A percentile compares a stretch with the other conserved stretches of the same genome.
Conservation (phyloP, 2,888 invertebrate genomes). For the Drosophila infuscata region DNA sequence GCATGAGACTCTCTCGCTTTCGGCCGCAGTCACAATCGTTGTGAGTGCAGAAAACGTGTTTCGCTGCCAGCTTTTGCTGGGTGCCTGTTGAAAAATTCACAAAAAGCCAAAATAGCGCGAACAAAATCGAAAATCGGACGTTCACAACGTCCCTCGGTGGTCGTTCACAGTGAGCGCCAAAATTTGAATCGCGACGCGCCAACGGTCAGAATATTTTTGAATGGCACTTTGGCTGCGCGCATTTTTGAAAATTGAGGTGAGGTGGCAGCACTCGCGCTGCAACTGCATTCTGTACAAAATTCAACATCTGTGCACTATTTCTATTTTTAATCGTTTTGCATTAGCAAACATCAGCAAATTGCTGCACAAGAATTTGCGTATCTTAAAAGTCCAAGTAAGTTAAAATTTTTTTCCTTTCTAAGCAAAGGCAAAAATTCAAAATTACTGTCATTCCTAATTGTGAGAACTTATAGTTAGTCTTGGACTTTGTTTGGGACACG, state of each 20-base stretch:
- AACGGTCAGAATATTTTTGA: slow-evolving; percentile 13
- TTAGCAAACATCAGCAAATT: slow-evolving; percentile 40
- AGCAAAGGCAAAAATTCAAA: background rate
- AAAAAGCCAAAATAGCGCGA: slow-evolving; percentile 82
- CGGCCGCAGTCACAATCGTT: background rate
- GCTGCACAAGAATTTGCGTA: slow-evolving; percentile 40
- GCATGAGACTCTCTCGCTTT: slow-evolving; percentile 37
- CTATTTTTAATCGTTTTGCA: slow-evolving; percentile 65
- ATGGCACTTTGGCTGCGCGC: background rate
- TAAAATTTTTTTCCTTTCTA: background rate
- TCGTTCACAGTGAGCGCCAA: slow-evolving; percentile 52
- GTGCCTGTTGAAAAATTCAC: slow-evolving; percentile 75
- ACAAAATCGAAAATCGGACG: slow-evolving; percentile 65
- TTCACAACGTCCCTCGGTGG: slow-evolving; percentile 58
- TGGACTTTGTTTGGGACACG: too few species aligned
- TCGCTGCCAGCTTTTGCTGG: slow-evolving; percentile 49
- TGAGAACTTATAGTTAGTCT: background rate
- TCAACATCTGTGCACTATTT: slow-evolving; percentile 49
- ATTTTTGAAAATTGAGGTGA: slow-evolving; percentile 8
- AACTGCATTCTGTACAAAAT: slow-evolving; percentile 23
- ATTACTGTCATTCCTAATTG: background rate
- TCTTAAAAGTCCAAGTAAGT: slow-evolving; percentile 40
- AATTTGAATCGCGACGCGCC: slow-evolving; percentile 43
- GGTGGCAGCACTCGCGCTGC: slow-evolving; percentile 35
- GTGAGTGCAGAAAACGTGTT: slow-evolving; percentile 37